phyloP scores from a whole-genome alignment of 2,113 vertebrate species.

The Grallaria varia region DNA sequence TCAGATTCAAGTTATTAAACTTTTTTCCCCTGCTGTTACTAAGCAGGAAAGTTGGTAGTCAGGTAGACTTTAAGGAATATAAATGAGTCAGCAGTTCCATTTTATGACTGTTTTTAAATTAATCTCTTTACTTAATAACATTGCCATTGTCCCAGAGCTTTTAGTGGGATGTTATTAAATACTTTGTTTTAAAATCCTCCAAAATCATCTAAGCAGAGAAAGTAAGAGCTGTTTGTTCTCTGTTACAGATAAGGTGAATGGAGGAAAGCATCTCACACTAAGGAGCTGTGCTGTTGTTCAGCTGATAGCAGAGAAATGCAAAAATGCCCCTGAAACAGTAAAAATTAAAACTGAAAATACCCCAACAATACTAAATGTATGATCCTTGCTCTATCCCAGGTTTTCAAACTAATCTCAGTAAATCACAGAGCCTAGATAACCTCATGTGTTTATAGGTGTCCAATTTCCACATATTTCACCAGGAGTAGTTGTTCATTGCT shows the following conservation, averaged over 20 bases:
- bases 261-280: background rate
- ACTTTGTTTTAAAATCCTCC: background rate
- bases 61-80: background rate
- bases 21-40: background rate
- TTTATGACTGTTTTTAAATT: background rate
- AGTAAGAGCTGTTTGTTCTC: background rate
- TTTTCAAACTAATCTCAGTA: background rate
- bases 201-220: background rate
- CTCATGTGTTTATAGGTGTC: background rate
- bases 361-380: background rate
- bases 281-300: background rate
- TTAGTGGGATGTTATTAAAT: background rate
- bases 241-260: background rate
- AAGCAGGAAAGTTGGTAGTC: background rate
- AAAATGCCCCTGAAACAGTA: background rate
- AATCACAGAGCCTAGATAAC: background rate
- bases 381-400: background rate
- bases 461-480: background rate
- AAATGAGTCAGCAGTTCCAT: background rate
- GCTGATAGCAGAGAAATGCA: background rate
- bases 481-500: background rate
- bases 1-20: background rate
- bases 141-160: background rate
- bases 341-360: background rate
- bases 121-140: background rate